These are phyloP conservation scores for Gasterosteus nipponicus DNA, from an alignment of 2,113 vertebrate genomes.

Conservation along the genomic window DNA sequence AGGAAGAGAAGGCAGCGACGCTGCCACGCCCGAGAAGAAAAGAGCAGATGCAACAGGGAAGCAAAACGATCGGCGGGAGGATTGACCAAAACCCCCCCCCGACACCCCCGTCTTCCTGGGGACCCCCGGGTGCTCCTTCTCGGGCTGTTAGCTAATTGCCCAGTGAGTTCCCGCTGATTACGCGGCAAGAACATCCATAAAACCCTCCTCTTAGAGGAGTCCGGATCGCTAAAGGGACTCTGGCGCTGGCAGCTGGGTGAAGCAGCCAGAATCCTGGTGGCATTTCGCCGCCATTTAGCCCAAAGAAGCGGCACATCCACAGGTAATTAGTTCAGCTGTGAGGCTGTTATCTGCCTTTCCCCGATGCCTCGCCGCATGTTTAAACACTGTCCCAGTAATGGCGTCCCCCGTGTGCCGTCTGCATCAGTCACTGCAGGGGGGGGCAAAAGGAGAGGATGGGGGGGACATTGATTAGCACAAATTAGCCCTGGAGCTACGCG, in stretches of 20 bases:
- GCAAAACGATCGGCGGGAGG: conserved; percentile 8
- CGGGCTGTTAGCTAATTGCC: conserved; percentile 52
- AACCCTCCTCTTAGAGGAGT: conserved; percentile 40
- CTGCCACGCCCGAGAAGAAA: conserved; percentile 16
- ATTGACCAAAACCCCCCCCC: conserved; percentile 14
- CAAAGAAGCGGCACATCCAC: conserved; percentile 53
- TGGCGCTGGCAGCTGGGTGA: conserved; percentile 70
- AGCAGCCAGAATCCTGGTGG: conserved; percentile 66
- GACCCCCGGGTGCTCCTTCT: conserved; percentile 41
- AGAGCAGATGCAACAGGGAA: conserved; percentile 24
- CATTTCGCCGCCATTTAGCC: conserved; percentile 69
- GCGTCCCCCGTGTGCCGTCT: conserved; percentile 33
- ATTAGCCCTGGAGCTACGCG: too few relatives aligned
- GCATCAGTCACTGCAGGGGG: conserved; percentile 55
- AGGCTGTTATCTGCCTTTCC: conserved; percentile 56
- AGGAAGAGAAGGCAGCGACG: conserved; percentile 15
- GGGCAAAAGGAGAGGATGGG: not conserved
- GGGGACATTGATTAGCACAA: too few relatives aligned
- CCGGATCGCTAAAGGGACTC: conserved; percentile 40
- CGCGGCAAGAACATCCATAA: conserved; percentile 43
- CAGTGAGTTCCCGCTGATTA: conserved; percentile 53
- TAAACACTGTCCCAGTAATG: conserved; percentile 45
- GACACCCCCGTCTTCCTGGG: conserved; percentile 29
- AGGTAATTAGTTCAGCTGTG: conserved; percentile 73
- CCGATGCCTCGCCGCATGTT: conserved; percentile 47